Evolutionary conservation across 2,888 invertebrate species (phyloP).

Genomic region (Diarsia brunnea): DNA sequence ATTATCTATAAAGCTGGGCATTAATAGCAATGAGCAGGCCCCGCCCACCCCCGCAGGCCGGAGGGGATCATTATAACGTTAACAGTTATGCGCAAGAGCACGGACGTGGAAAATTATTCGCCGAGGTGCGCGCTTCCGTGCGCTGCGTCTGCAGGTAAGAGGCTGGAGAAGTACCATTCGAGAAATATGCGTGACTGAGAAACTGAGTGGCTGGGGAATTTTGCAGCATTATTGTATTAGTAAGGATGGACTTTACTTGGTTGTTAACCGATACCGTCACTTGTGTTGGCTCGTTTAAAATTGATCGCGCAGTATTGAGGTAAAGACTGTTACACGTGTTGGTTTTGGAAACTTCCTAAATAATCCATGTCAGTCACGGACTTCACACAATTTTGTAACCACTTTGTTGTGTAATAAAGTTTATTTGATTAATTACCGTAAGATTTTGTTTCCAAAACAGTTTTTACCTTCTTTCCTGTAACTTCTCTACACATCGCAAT

Average conservation of each 20-base stretch:
- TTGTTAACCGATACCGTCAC: too few species aligned
- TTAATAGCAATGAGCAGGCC: constrained; percentile 53
- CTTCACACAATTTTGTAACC: too few species aligned
- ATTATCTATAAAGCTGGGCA: constrained; percentile 57
- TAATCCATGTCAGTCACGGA: background rate
- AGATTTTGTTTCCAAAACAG: background rate
- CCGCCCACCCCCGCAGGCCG: constrained; percentile 57
- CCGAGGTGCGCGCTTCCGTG: constrained; percentile 79
- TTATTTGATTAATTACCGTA: too few species aligned
- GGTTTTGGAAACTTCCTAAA: background rate
- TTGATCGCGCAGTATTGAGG: background rate
- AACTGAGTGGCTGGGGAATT: constrained; percentile 1
- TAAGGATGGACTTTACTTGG: background rate
- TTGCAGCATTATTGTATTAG: background rate
- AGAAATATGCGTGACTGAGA: constrained; percentile 28
- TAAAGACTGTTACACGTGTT: background rate
- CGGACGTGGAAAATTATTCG: constrained; percentile 90
- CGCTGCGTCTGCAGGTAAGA: constrained; percentile 54
- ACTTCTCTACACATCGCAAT: background rate
- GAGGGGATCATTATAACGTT: constrained; percentile 81
- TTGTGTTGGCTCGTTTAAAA: background rate
- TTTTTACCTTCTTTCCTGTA: background rate
- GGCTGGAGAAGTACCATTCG: constrained; percentile 46
- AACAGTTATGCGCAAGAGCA: constrained; percentile 84
- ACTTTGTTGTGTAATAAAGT: too few species aligned